Evolutionary conservation across 2,888 invertebrate genomes (phyloP).

Genomic region (Yponomeuta evonymella): DNA sequence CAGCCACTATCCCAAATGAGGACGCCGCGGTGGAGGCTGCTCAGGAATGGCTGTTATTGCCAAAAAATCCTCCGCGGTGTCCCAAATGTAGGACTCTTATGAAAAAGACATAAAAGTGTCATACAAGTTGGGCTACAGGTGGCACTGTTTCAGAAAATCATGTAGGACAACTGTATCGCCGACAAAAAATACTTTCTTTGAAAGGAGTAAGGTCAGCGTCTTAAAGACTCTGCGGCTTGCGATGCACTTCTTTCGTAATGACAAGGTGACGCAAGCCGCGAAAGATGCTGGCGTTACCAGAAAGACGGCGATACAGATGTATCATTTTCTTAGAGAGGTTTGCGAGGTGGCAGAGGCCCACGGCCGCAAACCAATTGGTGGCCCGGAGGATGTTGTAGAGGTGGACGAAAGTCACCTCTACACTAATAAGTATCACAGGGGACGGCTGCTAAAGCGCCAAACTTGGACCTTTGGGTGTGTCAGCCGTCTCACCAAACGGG

Average conservation of each 20-base stretch:
- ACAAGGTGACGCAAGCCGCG: not conserved
- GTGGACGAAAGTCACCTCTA: conserved; percentile 7
- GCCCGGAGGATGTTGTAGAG: not conserved
- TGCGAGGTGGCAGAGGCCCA: not conserved
- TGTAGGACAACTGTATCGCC: too few relatives aligned
- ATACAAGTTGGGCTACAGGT: too few relatives aligned
- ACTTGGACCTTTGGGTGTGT: conserved; percentile 8
- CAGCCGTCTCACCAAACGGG: not conserved
- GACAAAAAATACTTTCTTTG: too few relatives aligned
- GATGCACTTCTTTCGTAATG: not conserved
- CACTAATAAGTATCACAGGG: not conserved
- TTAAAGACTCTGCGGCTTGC: not conserved
- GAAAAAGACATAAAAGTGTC: too few relatives aligned
- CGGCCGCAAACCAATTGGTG: not conserved
- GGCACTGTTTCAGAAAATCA: too few relatives aligned
- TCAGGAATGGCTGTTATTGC: too few relatives aligned
- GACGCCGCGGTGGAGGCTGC: too few relatives aligned
- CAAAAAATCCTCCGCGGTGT: too few relatives aligned
- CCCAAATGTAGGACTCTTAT: too few relatives aligned
- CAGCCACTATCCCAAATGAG: too few relatives aligned
- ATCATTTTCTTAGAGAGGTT: not conserved
- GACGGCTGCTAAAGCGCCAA: not conserved
- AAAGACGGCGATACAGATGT: not conserved
- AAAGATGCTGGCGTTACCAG: not conserved
- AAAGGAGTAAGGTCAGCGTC: too few relatives aligned